These are phyloP conservation scores for Latrodectus hesperus DNA, from an alignment of 2,888 invertebrate genomes.

Conservation along the genomic window DNA sequence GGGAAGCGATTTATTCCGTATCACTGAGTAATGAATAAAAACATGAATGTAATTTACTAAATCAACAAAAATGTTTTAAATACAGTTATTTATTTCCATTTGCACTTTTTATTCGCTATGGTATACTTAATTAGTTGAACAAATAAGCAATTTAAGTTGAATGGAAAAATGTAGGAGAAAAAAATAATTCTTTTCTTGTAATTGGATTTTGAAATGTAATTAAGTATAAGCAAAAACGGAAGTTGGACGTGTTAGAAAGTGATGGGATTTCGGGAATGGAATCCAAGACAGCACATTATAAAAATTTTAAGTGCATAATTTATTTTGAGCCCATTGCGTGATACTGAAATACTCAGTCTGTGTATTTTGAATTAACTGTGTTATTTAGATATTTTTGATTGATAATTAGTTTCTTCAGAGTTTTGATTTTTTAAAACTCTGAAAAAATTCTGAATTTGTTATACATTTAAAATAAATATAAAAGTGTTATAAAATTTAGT, in stretches of 20 bases:
- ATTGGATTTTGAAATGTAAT: constrained; percentile 59
- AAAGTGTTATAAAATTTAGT: too few relatives aligned
- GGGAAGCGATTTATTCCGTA: too few relatives aligned
- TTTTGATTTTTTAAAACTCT: too few relatives aligned
- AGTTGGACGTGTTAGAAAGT: constrained; percentile 5
- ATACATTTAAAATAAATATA: too few relatives aligned
- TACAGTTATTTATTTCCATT: not conserved
- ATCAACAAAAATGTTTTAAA: not conserved
- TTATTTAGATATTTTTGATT: not conserved
- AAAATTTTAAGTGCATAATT: constrained; percentile 36
- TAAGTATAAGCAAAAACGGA: constrained; percentile 29
- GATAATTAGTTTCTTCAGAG: not conserved
- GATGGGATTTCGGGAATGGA: not conserved
- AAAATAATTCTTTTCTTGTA: constrained; percentile 39
- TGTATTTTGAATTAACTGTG: not conserved
- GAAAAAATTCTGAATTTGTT: too few relatives aligned
- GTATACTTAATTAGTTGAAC: constrained; percentile 47
- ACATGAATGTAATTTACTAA: too few relatives aligned
- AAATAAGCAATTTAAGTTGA: constrained; percentile 25
- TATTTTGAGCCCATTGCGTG: constrained; percentile 8
- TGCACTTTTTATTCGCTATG: constrained; percentile 20
- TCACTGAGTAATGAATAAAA: too few relatives aligned
- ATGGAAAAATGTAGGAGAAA: constrained; percentile 21
- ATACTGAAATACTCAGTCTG: not conserved
- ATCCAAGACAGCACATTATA: not conserved